A percentile compares a stretch with the other conserved stretches of the same genome.
Conservation (phyloP, 92 coral and sea anemone genomes). For the Nematostella vectensis region DNA sequence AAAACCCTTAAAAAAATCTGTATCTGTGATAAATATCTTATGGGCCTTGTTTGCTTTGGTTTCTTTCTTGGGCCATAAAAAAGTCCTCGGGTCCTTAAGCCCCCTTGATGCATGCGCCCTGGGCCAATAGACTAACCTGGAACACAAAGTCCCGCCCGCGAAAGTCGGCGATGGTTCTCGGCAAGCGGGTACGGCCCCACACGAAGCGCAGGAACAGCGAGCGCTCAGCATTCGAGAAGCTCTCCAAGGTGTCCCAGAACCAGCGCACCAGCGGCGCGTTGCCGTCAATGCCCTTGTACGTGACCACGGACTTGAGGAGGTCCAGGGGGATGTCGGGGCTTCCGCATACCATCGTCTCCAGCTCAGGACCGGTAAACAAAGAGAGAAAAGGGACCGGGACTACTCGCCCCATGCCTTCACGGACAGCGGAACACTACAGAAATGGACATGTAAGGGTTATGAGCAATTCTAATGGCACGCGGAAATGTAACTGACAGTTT, state of each 20-base stretch:
- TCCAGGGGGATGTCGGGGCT: conserved; percentile 99
- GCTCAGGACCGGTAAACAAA: conserved; percentile 90
- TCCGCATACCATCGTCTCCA: conserved; percentile 98
- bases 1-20: no score
- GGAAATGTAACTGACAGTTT: no score
- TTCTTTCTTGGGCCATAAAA: no score
- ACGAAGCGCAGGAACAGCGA: conserved; percentile 93
- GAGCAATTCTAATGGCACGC: no score
- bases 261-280: conserved; percentile 84
- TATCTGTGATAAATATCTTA: no score
- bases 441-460: no score
- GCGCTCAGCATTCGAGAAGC: conserved; percentile 93
- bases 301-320: conserved; percentile 85
- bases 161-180: conserved; percentile 97
- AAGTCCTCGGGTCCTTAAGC: no score
- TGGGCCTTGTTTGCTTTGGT: no score
- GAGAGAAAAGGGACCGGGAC: conserved; percentile 94
- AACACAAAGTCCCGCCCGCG: conserved; percentile 97
- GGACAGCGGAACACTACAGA: conserved; percentile 78
- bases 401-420: conserved; percentile 97
- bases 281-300: conserved; percentile 90
- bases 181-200: conserved; percentile 96
- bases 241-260: conserved; percentile 99
- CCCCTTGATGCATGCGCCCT: no score
- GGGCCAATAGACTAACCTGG: conserved; percentile 53